Conservation (phyloP, 2,888 invertebrate genomes). For the Stegana nigrithorax region DNA sequence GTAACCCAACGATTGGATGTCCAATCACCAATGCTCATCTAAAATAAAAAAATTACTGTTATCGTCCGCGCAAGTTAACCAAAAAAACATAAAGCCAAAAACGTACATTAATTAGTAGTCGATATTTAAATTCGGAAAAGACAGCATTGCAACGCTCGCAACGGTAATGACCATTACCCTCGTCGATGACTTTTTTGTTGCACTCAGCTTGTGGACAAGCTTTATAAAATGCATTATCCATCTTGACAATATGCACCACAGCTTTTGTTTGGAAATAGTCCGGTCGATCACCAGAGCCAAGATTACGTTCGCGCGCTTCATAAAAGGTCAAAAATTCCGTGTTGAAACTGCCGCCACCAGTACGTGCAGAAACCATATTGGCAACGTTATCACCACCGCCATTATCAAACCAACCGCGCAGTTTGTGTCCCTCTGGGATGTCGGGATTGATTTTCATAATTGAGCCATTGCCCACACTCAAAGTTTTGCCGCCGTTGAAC, state of each 20-base stretch:
- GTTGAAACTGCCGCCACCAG: constrained; percentile 68
- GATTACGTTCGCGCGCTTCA: constrained; percentile 78
- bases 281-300: constrained; percentile 81
- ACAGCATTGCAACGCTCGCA: constrained; percentile 96
- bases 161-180: constrained; percentile 86
- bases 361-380: constrained; percentile 76
- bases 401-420: constrained; percentile 93
- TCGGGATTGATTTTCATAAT: constrained; percentile 88
- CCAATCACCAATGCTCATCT: constrained; percentile 89
- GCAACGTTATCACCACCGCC: constrained; percentile 76
- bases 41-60: constrained; percentile 39
- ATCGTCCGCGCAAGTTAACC: neutral
- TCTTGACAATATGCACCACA: constrained; percentile 80
- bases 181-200: constrained; percentile 94
- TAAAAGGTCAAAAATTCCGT: constrained; percentile 81
- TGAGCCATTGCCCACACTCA: constrained; percentile 74
- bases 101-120: constrained; percentile 84
- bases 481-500: constrained; percentile 83
- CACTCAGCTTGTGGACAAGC: constrained; percentile 91
- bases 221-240: constrained; percentile 89
- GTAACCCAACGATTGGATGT: constrained; percentile 91
- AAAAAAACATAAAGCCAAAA: neutral
- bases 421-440: constrained; percentile 83
- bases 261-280: constrained; percentile 86
- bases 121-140: constrained; percentile 86